Percentiles rank a stretch among this genome's conserved stretches.
Evolutionary conservation across 2,888 invertebrate genomes (phyloP).

Genomic region (Epinotia nisella): DNA sequence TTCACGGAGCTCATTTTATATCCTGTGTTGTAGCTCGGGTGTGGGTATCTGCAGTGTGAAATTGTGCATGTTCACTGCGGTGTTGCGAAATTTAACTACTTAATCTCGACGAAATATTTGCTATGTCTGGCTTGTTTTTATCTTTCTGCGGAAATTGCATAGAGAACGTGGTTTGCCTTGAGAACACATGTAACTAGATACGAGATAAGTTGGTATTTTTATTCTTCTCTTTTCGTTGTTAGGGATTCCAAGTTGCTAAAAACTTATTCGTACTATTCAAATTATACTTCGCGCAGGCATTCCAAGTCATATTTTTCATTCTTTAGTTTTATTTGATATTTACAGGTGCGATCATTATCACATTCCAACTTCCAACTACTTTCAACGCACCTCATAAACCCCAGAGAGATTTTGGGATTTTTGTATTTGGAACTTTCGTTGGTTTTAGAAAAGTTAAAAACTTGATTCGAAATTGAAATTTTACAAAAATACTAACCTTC

Average conservation of each 20-base stretch:
- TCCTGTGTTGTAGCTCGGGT: constrained; percentile 1
- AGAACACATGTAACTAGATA: background rate
- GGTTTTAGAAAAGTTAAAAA: no score
- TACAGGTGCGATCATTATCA: no score
- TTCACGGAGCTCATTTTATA: background rate
- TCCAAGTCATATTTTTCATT: no score
- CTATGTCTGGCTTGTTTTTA: constrained; percentile 32
- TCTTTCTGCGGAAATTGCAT: background rate
- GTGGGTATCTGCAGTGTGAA: constrained; percentile 46
- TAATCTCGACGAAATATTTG: constrained; percentile 10
- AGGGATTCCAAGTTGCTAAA: background rate
- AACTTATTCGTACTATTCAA: no score
- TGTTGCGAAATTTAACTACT: constrained; percentile 55
- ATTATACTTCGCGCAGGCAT: no score
- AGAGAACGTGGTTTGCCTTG: background rate
- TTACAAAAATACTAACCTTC: no score
- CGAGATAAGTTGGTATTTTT: background rate
- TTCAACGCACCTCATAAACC: no score
- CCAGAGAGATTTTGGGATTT: no score
- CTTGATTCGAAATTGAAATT: no score
- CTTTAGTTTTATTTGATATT: no score
- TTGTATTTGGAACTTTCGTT: no score
- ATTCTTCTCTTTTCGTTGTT: background rate
- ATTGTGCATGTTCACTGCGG: constrained; percentile 49
- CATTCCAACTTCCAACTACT: no score